Conservation (phyloP, 1,140 invertebrate genomes). For the Zaprionus davidi region DNA sequence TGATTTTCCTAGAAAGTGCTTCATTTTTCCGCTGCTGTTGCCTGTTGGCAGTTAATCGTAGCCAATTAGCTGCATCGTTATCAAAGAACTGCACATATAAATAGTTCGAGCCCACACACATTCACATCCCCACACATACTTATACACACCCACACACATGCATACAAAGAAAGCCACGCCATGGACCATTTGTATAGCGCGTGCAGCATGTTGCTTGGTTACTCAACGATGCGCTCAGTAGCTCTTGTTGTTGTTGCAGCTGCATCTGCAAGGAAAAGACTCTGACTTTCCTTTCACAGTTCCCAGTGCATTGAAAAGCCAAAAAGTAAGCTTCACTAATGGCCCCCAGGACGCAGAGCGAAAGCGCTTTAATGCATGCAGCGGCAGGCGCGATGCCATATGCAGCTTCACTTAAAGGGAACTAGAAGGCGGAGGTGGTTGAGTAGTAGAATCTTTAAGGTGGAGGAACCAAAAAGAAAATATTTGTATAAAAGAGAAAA, state of each 20-base stretch:
- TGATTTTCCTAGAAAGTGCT: neutral
- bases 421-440: neutral
- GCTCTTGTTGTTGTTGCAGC: neutral
- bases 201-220: conserved; percentile 1
- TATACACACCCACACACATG: neutral
- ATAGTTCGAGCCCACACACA: neutral
- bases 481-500: too few relatives aligned
- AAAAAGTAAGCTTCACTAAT: conserved; percentile 4
- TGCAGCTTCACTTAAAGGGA: neutral
- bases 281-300: neutral
- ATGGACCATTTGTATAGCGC: neutral
- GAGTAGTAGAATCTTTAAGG: neutral
- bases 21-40: neutral
- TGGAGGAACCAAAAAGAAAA: neutral
- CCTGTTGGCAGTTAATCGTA: neutral
- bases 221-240: conserved; percentile 4
- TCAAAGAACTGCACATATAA: neutral
- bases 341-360: neutral
- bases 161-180: neutral
- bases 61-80: neutral
- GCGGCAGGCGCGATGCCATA: neutral
- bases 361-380: neutral
- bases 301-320: neutral
- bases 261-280: neutral
- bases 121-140: neutral